Base-by-base conservation (phyloP, 2,888 invertebrate genomes). In the Drosophila niveifrons region DNA sequence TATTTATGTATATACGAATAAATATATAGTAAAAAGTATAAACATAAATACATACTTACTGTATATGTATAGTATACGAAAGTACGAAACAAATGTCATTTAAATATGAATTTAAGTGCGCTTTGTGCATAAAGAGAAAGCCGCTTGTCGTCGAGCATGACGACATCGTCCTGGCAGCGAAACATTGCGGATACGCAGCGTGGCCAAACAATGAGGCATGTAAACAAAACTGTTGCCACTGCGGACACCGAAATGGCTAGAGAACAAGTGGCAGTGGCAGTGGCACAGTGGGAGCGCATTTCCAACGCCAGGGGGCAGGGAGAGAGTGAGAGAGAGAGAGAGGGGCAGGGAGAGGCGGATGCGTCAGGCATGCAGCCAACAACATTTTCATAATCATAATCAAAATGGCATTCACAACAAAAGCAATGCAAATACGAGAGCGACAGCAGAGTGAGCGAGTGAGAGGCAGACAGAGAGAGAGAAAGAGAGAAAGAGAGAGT, bases 361-460 rank as follows among this genome's bases (percentile, higher is more conserved):
- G 47, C 15, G 44, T 50, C 44, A 17, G 69, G 83, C 74, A 66
- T 75, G 71, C 70, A 72, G 78, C 75, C 82, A 84, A 76, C 87
- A 66, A 76, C 70, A 85, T 80, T 88, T 82, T 84, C 88, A 89
- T 87, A 89, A 85, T 89, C 88, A 89, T 87, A 82, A 89, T 87
- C 89, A 87, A 89, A 89, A 89, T 82, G 82, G 83, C 85, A 84
- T 88, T 85, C 89, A 89, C 87, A 86, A 86, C 80, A 84, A 88
- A 82, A 83, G 80, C 84, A 88, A 88, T 75, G 87, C 88, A 88
- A 83, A 85, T 86, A 86, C 82, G 67, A 74, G 71, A 3, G 3
- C 31, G 10, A 3, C 17, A 8, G n/a, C 11, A n/a, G 39, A 39
- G 13, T 13, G n/a, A 39, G 39, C 39, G 43, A 15, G 43, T 10